These are phyloP conservation scores for Ennomos quercinarius DNA, from an alignment of 2,888 invertebrate species.

Conservation along the genomic window DNA sequence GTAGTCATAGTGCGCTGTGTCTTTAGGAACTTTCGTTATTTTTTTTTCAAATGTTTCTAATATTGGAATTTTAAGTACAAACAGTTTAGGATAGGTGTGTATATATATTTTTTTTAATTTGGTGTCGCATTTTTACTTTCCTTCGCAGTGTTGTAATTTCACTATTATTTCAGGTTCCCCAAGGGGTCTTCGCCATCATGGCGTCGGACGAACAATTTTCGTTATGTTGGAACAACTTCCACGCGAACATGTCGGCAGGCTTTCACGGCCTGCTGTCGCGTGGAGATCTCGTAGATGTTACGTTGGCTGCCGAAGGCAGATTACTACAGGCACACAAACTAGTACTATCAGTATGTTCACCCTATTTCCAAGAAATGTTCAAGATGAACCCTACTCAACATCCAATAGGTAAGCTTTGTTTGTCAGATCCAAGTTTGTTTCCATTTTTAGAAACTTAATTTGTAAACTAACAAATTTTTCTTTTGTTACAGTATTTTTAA, in stretches of 20 bases:
- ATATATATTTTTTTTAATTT: conserved; percentile 2
- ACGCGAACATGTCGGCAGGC: conserved; percentile 89
- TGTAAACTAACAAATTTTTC: conserved; percentile 8
- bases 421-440: neutral
- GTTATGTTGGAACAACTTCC: conserved; percentile 91
- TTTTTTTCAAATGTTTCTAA: conserved; percentile 81
- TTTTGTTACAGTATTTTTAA: conserved; percentile 87
- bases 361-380: conserved; percentile 90
- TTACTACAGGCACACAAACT: conserved; percentile 89
- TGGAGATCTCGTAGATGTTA: conserved; percentile 89
- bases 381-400: conserved; percentile 89
- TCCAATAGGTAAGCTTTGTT: conserved; percentile 85
- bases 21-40: conserved; percentile 64
- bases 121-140: no score
- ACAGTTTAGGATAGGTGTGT: conserved; percentile 80
- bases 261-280: conserved; percentile 89
- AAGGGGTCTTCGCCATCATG: conserved; percentile 84
- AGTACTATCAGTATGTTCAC: conserved; percentile 90
- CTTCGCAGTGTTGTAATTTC: conserved; percentile 1
- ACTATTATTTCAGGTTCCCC: conserved; percentile 63
- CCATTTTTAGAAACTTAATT: neutral
- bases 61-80: conserved; percentile 80
- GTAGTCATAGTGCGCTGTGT: conserved; percentile 56
- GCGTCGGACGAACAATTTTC: conserved; percentile 91
- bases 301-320: conserved; percentile 89